These are phyloP conservation scores for Andrena praecox DNA, from an alignment of 2,888 invertebrate species.

Conservation along the genomic window DNA sequence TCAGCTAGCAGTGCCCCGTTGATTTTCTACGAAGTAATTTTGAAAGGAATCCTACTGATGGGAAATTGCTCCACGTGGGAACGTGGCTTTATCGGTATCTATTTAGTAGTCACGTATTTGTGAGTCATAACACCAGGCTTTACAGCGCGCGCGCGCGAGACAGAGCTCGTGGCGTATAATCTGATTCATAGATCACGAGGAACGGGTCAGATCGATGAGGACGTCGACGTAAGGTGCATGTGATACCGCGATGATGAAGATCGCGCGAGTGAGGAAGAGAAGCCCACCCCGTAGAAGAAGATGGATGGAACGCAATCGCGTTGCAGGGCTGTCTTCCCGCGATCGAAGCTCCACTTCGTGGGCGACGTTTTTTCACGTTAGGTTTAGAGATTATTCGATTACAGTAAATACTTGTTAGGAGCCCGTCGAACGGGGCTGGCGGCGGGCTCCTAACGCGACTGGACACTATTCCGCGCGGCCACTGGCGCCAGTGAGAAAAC, in stretches of 20 bases:
- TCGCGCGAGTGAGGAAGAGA: slow-evolving; percentile 20
- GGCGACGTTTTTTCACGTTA: not conserved
- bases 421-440: too few species aligned
- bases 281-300: slow-evolving; percentile 26
- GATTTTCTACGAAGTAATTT: too few species aligned
- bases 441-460: too few species aligned
- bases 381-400: too few species aligned
- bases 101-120: not conserved
- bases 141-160: not conserved
- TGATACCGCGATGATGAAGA: slow-evolving; percentile 51
- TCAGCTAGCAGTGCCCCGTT: too few species aligned
- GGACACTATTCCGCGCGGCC: too few species aligned
- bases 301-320: slow-evolving; percentile 29
- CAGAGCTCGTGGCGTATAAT: slow-evolving; percentile 1
- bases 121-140: not conserved
- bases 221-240: slow-evolving; percentile 29
- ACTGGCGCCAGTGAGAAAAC: too few species aligned
- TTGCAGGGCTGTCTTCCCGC: slow-evolving; percentile 17
- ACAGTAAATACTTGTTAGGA: too few species aligned
- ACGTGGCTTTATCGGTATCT: not conserved
- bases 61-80: not conserved
- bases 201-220: not conserved
- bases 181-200: slow-evolving; percentile 30
- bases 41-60: too few species aligned
- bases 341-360: slow-evolving; percentile 8